Percentiles rank a stretch among this genome's conserved stretches.
Evolutionary conservation across 2,888 invertebrate genomes (phyloP).

Genomic region (Dendrolimus houi): DNA sequence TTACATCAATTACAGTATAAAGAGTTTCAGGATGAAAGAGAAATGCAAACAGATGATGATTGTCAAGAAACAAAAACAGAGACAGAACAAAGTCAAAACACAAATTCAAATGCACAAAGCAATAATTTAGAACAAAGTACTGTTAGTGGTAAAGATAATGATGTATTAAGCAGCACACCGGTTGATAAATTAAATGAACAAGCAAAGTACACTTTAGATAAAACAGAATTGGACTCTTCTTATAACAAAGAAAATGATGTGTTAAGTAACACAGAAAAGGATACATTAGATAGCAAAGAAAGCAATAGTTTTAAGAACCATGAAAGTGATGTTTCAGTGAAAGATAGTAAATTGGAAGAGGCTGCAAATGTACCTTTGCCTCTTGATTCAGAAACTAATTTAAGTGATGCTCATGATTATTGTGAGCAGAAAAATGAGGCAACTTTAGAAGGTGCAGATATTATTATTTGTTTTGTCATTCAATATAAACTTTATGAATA

Average conservation of each 20-base stretch:
- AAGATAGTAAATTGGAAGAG: constrained; percentile 15
- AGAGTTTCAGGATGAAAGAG: constrained; percentile 47
- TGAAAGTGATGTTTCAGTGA: constrained; percentile 13
- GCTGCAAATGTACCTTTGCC: constrained; percentile 24
- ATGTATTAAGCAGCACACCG: constrained; percentile 14
- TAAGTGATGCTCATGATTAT: constrained; percentile 13
- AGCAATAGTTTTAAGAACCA: too few relatives aligned
- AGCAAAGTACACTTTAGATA: too few relatives aligned
- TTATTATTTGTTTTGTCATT: not conserved
- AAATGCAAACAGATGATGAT: constrained; percentile 51
- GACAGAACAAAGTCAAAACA: constrained; percentile 21
- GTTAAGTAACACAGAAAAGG: too few relatives aligned
- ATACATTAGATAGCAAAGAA: too few relatives aligned
- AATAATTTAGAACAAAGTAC: too few relatives aligned
- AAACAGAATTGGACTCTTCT: too few relatives aligned
- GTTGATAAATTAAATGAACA: too few relatives aligned
- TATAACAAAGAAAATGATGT: too few relatives aligned
- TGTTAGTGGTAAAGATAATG: not conserved
- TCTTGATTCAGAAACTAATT: constrained; percentile 22
- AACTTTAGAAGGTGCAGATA: constrained; percentile 22
- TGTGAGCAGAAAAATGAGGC: constrained; percentile 30
- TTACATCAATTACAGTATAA: too few relatives aligned
- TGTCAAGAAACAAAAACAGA: constrained; percentile 33
- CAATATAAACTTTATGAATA: too few relatives aligned
- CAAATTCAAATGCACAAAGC: constrained; percentile 4